Evolutionary conservation across 2,797 vertebrate genomes (phyloP).

Genomic region (Lagodon rhomboides): DNA sequence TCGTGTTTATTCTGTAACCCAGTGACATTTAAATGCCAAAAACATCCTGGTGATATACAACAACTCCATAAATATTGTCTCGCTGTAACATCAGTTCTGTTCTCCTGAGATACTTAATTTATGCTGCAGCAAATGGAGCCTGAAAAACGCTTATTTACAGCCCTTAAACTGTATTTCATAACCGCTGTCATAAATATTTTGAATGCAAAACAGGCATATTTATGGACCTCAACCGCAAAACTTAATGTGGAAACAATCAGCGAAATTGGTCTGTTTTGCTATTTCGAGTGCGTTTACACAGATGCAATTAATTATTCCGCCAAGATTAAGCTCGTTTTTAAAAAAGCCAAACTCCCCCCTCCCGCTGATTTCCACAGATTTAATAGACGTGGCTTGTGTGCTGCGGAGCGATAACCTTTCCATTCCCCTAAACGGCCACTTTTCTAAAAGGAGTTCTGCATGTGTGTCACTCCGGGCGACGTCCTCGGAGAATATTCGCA

Average conservation of each 20-base stretch:
- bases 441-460: not conserved
- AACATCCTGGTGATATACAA: conserved; percentile 11
- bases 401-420: conserved; percentile 22
- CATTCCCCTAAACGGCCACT: not conserved
- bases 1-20: conserved; percentile 1
- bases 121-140: conserved; percentile 7
- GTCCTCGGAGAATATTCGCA: conserved; percentile 9
- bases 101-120: conserved; percentile 23
- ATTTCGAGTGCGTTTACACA: conserved; percentile 9
- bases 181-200: conserved; percentile 33
- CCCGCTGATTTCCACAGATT: not conserved
- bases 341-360: not conserved
- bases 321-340: conserved; percentile 2
- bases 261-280: conserved; percentile 26
- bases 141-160: conserved; percentile 36
- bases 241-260: conserved; percentile 39
- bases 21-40: conserved; percentile 31
- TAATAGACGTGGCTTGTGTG: not conserved
- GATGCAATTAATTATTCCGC: conserved; percentile 22
- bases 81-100: not conserved
- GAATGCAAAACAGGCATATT: conserved; percentile 25
- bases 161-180: conserved; percentile 37
- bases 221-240: conserved; percentile 13
- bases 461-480: not conserved
- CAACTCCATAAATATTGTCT: conserved; percentile 11